Evolutionary conservation across 2,113 vertebrate genomes (phyloP).

Genomic region (Toxotes chatareus): DNA sequence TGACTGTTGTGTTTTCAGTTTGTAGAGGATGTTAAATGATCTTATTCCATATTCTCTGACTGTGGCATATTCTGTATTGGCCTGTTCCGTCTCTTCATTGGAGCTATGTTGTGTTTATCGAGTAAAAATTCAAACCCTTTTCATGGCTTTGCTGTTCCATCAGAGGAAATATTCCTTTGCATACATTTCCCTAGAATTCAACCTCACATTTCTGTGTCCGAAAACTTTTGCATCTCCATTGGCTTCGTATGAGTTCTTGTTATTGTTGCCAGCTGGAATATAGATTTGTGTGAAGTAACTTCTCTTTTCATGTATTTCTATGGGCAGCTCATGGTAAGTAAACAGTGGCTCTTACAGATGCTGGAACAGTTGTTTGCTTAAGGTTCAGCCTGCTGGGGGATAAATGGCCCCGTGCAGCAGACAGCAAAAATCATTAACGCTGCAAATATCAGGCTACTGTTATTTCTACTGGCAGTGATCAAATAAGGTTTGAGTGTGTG

Average conservation of each 20-base stretch:
- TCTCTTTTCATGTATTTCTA: constrained; percentile 24
- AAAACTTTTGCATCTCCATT: not conserved
- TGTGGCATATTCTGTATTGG: too few species aligned
- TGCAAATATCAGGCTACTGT: not conserved
- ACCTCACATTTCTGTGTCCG: not conserved
- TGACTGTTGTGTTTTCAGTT: too few species aligned
- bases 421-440: constrained; percentile 43
- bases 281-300: not conserved
- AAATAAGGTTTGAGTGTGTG: constrained; percentile 45
- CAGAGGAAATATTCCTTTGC: not conserved
- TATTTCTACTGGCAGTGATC: constrained; percentile 66
- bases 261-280: not conserved
- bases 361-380: constrained; percentile 52
- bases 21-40: too few species aligned
- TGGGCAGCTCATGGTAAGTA: constrained; percentile 28
- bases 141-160: not conserved
- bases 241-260: not conserved
- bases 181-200: not conserved
- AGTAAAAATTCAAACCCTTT: not conserved
- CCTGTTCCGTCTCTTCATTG: not conserved
- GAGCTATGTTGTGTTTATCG: not conserved
- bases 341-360: constrained; percentile 46
- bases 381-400: constrained; percentile 48
- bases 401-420: constrained; percentile 43
- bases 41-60: too few species aligned